Percentiles rank a stretch among this genome's conserved stretches.
Evolutionary conservation across 2,888 invertebrate species (phyloP).

Genomic region (Lumbricus terrestris): DNA sequence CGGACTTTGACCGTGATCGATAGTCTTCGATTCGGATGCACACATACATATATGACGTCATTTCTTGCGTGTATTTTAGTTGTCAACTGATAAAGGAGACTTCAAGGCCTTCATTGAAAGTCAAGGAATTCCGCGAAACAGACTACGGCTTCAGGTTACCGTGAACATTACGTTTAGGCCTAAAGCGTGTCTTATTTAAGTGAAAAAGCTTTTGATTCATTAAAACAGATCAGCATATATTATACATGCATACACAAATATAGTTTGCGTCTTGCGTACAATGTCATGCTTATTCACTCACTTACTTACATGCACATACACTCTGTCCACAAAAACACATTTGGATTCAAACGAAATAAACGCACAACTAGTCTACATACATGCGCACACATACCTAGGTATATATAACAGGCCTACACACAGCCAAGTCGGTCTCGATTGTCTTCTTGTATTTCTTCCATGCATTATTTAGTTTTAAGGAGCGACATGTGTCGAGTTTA

Average conservation of each 20-base stretch:
- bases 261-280: too few relatives aligned
- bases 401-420: not conserved
- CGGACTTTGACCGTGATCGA: not conserved
- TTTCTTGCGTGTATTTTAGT: not conserved
- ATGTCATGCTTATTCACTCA: too few relatives aligned
- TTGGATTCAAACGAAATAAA: too few relatives aligned
- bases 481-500: not conserved
- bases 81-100: not conserved
- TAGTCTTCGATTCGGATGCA: not conserved
- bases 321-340: too few relatives aligned
- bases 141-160: not conserved
- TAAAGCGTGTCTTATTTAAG: not conserved
- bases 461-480: not conserved
- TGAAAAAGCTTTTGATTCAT: too few relatives aligned
- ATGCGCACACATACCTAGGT: too few relatives aligned
- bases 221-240: too few relatives aligned
- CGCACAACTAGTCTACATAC: too few relatives aligned
- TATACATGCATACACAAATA: too few relatives aligned
- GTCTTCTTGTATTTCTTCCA: not conserved
- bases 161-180: not conserved
- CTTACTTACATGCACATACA: too few relatives aligned
- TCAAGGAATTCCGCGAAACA: not conserved
- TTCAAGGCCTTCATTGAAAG: not conserved
- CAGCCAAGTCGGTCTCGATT: not conserved
- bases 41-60: not conserved